phyloP scores from a whole-genome alignment of 2,113 vertebrate genomes.

The Triplophysa tibetana region DNA sequence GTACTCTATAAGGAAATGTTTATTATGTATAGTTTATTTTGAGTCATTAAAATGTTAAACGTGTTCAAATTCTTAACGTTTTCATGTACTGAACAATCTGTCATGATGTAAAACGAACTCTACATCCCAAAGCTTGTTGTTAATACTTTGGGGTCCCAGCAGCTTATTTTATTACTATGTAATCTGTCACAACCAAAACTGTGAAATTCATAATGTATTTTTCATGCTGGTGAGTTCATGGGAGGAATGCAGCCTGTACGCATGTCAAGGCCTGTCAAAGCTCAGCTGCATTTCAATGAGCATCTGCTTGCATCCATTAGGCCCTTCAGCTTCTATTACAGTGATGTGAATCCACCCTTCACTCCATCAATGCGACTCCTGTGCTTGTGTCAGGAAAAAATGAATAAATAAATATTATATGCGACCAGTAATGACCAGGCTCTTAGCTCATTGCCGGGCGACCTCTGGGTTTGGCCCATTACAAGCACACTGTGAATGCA shows the following conservation, averaged over 20 bases:
- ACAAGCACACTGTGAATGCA: constrained; percentile 57
- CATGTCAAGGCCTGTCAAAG: constrained; percentile 56
- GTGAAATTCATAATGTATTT: constrained; percentile 41
- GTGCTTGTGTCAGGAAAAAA: constrained; percentile 30
- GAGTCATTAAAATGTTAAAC: too few relatives aligned
- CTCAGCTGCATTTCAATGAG: constrained; percentile 37
- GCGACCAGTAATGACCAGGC: constrained; percentile 51
- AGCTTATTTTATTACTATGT: constrained; percentile 28
- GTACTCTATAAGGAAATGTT: too few relatives aligned
- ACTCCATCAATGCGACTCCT: constrained; percentile 49
- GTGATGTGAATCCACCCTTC: constrained; percentile 49
- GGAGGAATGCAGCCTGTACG: constrained; percentile 33
- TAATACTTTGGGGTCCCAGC: neutral
- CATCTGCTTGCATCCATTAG: constrained; percentile 32
- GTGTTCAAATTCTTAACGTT: too few relatives aligned
- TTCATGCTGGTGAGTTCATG: constrained; percentile 41
- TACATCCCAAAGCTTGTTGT: neutral
- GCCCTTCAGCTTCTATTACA: constrained; percentile 55
- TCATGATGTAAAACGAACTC: neutral
- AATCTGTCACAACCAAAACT: constrained; percentile 28
- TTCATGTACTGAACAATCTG: too few relatives aligned
- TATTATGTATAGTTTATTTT: too few relatives aligned
- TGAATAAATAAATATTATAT: constrained; percentile 39
- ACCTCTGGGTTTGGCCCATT: constrained; percentile 56
- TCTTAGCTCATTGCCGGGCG: constrained; percentile 49